Evolutionary conservation across 2,113 vertebrate genomes (phyloP).

Genomic region (Cottus gobio): DNA sequence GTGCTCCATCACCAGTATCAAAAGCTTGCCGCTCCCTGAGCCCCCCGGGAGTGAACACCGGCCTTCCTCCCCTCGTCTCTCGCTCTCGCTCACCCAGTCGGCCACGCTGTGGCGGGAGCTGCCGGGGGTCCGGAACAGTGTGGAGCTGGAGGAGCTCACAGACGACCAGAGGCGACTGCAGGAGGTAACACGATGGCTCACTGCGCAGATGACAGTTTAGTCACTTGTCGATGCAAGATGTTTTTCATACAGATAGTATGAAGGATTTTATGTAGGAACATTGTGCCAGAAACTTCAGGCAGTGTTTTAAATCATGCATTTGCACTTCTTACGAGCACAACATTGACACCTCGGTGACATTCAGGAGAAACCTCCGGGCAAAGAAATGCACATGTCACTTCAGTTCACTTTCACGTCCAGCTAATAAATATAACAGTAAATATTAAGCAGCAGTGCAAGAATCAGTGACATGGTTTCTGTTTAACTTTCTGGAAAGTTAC

Average conservation of each 20-base stretch:
- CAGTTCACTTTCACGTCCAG: not conserved
- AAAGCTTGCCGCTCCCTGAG: slow-evolving; percentile 80
- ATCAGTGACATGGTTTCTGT: not conserved
- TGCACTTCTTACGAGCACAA: not conserved
- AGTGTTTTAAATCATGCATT: not conserved
- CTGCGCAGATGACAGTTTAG: not conserved
- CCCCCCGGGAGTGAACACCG: slow-evolving; percentile 67
- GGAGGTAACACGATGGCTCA: slow-evolving; percentile 84
- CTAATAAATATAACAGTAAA: not conserved
- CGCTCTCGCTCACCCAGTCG: slow-evolving; percentile 83
- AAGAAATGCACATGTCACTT: not conserved
- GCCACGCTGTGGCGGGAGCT: slow-evolving; percentile 94
- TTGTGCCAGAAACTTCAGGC: not conserved
- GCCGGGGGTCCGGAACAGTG: slow-evolving; percentile 86
- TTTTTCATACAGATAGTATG: not conserved
- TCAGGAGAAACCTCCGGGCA: not conserved
- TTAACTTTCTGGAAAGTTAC: not conserved
- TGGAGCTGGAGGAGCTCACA: slow-evolving; percentile 85
- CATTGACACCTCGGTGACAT: too few relatives aligned
- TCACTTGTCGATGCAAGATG: not conserved
- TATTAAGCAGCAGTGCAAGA: not conserved
- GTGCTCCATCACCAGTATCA: slow-evolving; percentile 77
- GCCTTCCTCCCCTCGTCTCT: slow-evolving; percentile 82
- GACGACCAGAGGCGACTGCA: slow-evolving; percentile 91
- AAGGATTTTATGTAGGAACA: not conserved